These are phyloP conservation scores for Argynnis bischoffii DNA, from an alignment of 2,888 invertebrate genomes.

Conservation along the genomic window DNA sequence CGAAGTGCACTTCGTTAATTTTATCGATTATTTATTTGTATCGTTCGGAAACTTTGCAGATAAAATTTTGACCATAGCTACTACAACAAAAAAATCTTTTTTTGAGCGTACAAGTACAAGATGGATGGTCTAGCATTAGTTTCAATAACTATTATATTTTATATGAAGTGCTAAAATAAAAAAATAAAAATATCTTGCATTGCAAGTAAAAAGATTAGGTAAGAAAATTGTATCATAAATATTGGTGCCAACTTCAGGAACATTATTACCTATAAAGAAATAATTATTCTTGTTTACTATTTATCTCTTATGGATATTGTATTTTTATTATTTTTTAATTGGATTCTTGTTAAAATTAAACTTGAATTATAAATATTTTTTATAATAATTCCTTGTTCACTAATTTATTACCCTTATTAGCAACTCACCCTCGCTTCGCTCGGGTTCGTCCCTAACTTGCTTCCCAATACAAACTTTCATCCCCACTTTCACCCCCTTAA, in stretches of 20 bases:
- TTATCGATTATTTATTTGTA: conserved; percentile 17
- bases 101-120: too few relatives aligned
- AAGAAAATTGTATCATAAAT: conserved; percentile 9
- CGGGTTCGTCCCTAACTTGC: too few relatives aligned
- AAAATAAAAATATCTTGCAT: conserved; percentile 10
- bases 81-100: neutral
- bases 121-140: neutral
- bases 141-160: conserved; percentile 3
- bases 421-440: too few relatives aligned
- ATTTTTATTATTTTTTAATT: too few relatives aligned
- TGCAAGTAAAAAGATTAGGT: conserved; percentile 11
- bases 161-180: conserved; percentile 3
- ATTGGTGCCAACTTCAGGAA: conserved; percentile 16
- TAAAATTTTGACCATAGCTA: neutral
- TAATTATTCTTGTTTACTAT: neutral
- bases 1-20: neutral
- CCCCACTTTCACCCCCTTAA: too few relatives aligned
- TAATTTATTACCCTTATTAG: too few relatives aligned
- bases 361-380: too few relatives aligned
- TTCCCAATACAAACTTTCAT: too few relatives aligned
- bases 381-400: too few relatives aligned
- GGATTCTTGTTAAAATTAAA: too few relatives aligned
- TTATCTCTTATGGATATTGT: neutral
- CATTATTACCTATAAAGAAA: conserved; percentile 8
- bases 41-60: conserved; percentile 12